A percentile compares a stretch with the other conserved stretches of the same genome.
Evolutionary conservation across 2,888 invertebrate species (phyloP).

Genomic region (Acrobasis suavella): DNA sequence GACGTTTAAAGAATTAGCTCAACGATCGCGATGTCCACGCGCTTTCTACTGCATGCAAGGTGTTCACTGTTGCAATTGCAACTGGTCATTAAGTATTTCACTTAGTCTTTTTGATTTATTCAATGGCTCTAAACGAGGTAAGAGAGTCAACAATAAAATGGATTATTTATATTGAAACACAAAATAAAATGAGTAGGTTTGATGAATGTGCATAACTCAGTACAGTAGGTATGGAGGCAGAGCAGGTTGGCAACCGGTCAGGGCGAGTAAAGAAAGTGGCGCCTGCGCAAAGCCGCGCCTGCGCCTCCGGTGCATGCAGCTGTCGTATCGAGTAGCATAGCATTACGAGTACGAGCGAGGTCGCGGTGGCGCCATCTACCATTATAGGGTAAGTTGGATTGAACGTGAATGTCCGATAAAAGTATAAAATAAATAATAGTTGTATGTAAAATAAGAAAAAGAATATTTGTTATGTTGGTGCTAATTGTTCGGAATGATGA

Average conservation of each 20-base stretch:
- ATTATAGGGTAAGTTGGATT: background rate
- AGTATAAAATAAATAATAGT: too few relatives aligned
- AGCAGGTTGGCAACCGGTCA: slow-evolving; percentile 26
- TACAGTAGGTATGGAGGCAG: background rate
- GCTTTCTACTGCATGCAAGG: slow-evolving; percentile 49
- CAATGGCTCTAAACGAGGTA: background rate
- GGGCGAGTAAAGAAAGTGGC: slow-evolving; percentile 49
- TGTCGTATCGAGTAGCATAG: background rate
- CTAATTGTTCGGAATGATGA: too few relatives aligned
- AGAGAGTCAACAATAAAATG: background rate
- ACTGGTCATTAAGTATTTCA: background rate
- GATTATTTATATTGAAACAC: background rate
- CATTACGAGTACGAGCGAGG: background rate
- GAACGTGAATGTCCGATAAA: background rate
- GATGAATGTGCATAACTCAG: background rate
- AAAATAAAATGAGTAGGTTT: background rate
- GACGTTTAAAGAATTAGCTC: slow-evolving; percentile 67
- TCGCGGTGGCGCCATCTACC: background rate
- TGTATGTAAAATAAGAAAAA: too few relatives aligned
- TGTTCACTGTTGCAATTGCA: slow-evolving; percentile 1
- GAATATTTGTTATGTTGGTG: too few relatives aligned
- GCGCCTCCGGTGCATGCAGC: slow-evolving; percentile 14
- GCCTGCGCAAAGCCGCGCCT: slow-evolving; percentile 38
- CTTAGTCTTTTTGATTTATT: background rate
- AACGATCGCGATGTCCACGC: slow-evolving; percentile 48